Percentiles rank a stretch among this genome's conserved stretches.
phyloP scores from a whole-genome alignment of 2,888 invertebrate genomes.

The Napeogenes sylphis region DNA sequence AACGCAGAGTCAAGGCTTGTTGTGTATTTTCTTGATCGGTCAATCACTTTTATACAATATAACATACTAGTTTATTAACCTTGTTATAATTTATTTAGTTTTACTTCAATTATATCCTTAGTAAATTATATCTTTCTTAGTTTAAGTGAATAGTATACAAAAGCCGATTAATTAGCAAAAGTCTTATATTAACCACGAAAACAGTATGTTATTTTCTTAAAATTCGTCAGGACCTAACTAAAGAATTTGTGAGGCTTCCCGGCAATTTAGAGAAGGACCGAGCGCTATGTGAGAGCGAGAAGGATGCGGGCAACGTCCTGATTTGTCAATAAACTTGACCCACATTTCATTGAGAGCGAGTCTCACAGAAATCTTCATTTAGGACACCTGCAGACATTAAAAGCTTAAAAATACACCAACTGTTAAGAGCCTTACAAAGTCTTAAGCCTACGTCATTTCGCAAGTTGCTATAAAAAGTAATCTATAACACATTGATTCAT shows the following conservation, averaged over 20 bases:
- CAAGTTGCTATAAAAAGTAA: conserved; percentile 1
- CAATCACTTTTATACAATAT: conserved; percentile 8
- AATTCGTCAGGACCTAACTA: not conserved
- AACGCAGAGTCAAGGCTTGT: conserved; percentile 10
- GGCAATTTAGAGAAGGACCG: conserved; percentile 20
- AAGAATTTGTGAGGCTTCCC: conserved; percentile 6
- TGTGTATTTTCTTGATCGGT: conserved; percentile 12
- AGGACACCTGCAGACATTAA: conserved; percentile 36
- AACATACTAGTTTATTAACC: not conserved
- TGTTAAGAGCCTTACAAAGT: too few species aligned
- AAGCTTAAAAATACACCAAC: not conserved
- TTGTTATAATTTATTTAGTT: not conserved
- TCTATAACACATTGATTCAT: not conserved
- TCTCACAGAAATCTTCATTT: conserved; percentile 50
- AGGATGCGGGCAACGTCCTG: conserved; percentile 67
- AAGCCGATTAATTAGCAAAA: not conserved
- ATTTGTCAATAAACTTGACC: conserved; percentile 77
- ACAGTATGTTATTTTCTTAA: not conserved
- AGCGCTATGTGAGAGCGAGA: conserved; percentile 29
- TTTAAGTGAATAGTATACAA: not conserved
- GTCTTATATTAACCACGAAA: not conserved
- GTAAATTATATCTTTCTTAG: too few species aligned
- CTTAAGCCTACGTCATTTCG: not conserved
- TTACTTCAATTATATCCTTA: not conserved
- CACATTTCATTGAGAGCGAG: conserved; percentile 70